Conservation (phyloP, 2,797 vertebrate genomes). For the Sebastes hubbsi region DNA sequence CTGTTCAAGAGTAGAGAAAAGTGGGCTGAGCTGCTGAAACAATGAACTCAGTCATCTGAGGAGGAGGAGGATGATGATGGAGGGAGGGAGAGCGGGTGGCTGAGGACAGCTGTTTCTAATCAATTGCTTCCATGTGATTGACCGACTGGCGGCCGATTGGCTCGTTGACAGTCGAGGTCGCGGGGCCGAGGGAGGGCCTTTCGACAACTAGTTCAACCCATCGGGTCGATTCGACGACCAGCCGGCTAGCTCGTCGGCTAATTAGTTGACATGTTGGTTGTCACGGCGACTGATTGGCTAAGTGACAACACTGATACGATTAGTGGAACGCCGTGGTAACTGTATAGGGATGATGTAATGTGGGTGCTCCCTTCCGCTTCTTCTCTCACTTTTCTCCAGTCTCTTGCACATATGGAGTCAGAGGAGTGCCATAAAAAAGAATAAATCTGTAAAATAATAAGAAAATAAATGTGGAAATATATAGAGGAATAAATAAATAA, state of each 20-base stretch:
- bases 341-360: slow-evolving; percentile 44
- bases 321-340: not conserved
- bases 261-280: not conserved
- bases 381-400: not conserved
- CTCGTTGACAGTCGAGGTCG: not conserved
- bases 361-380: slow-evolving; percentile 27
- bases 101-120: slow-evolving; percentile 83
- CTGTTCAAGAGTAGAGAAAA: slow-evolving; percentile 19
- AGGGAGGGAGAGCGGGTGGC: not conserved
- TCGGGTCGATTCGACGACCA: too few relatives aligned
- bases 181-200: not conserved
- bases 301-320: not conserved
- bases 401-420: too few relatives aligned
- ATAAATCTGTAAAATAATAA: too few relatives aligned
- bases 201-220: not conserved
- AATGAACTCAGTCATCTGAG: slow-evolving; percentile 75
- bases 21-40: slow-evolving; percentile 63
- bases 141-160: slow-evolving; percentile 44
- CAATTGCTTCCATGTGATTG: slow-evolving; percentile 79
- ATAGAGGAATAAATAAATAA: too few relatives aligned
- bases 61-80: not conserved
- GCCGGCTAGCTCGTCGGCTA: not conserved
- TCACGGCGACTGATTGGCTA: slow-evolving; percentile 21
- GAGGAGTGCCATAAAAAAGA: too few relatives aligned
- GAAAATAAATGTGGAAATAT: too few relatives aligned